Percentiles rank a stretch among this genome's conserved stretches.
Conservation (phyloP, 2,113 vertebrate species). For the Rhinichthys klamathensis region DNA sequence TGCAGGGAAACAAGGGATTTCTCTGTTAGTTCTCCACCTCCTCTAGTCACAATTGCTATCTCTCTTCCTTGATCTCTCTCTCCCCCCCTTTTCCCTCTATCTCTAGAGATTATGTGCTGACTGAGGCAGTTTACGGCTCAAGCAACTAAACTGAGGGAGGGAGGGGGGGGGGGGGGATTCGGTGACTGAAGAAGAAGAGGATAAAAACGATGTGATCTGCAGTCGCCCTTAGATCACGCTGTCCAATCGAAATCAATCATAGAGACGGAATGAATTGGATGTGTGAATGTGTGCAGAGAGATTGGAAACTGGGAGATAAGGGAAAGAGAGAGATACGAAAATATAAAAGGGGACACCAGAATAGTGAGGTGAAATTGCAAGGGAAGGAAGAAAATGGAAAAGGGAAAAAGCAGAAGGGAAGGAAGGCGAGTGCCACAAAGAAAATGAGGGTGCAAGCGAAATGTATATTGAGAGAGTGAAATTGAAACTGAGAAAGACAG, state of each 20-base stretch:
- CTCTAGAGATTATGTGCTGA: slow-evolving; percentile 74
- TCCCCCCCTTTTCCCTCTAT: slow-evolving; percentile 56
- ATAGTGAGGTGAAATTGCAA: slow-evolving; percentile 26
- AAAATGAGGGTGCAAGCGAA: not conserved
- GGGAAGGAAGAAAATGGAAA: not conserved
- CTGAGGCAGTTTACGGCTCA: slow-evolving; percentile 71
- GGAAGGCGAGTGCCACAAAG: not conserved
- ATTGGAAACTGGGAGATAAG: slow-evolving; percentile 19
- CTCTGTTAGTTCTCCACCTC: slow-evolving; percentile 18
- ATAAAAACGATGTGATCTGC: slow-evolving; percentile 59
- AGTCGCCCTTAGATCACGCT: slow-evolving; percentile 60
- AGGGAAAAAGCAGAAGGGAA: not conserved
- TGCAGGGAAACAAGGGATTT: slow-evolving; percentile 33
- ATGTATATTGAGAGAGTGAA: not conserved
- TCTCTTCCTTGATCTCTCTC: slow-evolving; percentile 53
- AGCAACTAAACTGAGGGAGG: slow-evolving; percentile 56
- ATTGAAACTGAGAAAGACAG: not conserved
- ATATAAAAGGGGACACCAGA: slow-evolving; percentile 50
- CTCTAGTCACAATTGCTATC: slow-evolving; percentile 47
- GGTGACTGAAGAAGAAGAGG: slow-evolving; percentile 17
- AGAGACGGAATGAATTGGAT: slow-evolving; percentile 38
- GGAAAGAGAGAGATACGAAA: slow-evolving; percentile 21
- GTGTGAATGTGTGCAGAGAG: slow-evolving; percentile 39
- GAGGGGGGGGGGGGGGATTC: not conserved
- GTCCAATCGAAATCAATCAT: slow-evolving; percentile 65